Conservation (phyloP, 1,140 invertebrate genomes). For the Microplitis mediator region DNA sequence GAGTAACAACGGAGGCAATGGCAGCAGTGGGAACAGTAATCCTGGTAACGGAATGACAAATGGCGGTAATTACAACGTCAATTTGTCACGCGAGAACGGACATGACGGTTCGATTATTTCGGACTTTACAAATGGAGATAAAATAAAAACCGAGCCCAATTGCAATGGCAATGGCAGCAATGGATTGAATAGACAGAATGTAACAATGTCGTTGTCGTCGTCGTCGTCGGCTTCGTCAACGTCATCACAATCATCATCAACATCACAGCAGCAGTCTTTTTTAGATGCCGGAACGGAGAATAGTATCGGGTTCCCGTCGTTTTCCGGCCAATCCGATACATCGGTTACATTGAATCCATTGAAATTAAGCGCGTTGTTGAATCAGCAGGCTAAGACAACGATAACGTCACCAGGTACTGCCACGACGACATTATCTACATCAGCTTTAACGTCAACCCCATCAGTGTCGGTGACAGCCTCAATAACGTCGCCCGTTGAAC, state of each 20-base stretch:
- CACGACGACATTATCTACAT: slow-evolving; percentile 23
- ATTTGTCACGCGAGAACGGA: slow-evolving; percentile 49
- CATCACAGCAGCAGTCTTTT: slow-evolving; percentile 61
- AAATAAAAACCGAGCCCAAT: slow-evolving; percentile 65
- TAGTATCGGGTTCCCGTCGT: slow-evolving; percentile 64
- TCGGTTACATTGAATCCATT: slow-evolving; percentile 54
- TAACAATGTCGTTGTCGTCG: slow-evolving; percentile 8
- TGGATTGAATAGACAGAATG: slow-evolving; percentile 46
- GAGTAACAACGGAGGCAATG: slow-evolving; percentile 51
- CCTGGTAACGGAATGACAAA: slow-evolving; percentile 21
- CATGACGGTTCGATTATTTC: slow-evolving; percentile 55
- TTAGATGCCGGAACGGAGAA: slow-evolving; percentile 64
- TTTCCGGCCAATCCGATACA: slow-evolving; percentile 63
- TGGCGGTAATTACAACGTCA: slow-evolving; percentile 53
- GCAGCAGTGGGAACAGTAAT: not conserved
- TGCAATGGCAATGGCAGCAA: slow-evolving; percentile 53
- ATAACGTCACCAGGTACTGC: slow-evolving; percentile 30
- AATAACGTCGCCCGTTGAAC: slow-evolving; percentile 14
- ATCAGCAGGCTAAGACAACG: slow-evolving; percentile 41
- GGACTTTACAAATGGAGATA: slow-evolving; percentile 62
- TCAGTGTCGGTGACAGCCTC: not conserved
- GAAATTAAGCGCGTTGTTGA: slow-evolving; percentile 51
- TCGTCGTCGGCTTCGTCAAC: slow-evolving; percentile 21
- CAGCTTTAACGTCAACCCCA: slow-evolving; percentile 12
- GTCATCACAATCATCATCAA: slow-evolving; percentile 38